A percentile compares a stretch with the other conserved stretches of the same genome.
Evolutionary conservation across 2,888 invertebrate genomes (phyloP).

Genomic region (Archaeoteleia sp.): DNA sequence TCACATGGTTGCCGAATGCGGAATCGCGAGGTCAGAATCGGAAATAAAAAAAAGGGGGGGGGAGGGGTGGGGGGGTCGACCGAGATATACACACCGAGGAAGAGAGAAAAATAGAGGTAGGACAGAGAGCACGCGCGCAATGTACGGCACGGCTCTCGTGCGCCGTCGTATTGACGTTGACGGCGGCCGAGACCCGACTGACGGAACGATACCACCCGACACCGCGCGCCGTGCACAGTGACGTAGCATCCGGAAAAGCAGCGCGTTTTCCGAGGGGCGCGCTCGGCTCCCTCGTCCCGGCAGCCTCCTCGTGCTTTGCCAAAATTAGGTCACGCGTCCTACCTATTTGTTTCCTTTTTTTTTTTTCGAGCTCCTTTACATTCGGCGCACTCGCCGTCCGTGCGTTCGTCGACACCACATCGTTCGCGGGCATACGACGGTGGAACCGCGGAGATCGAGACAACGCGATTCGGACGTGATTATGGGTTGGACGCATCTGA

Average conservation of each 20-base stretch:
- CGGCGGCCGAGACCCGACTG: constrained; percentile 74
- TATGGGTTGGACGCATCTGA: too few relatives aligned
- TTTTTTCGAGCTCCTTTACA: background rate
- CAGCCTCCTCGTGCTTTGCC: constrained; percentile 49
- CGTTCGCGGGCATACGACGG: too few relatives aligned
- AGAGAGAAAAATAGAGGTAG: constrained; percentile 2
- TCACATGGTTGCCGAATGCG: too few relatives aligned
- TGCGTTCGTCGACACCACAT: too few relatives aligned
- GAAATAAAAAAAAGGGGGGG: too few relatives aligned
- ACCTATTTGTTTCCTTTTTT: constrained; percentile 2
- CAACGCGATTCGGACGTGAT: too few relatives aligned
- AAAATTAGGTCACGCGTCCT: constrained; percentile 62
- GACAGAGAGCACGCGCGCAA: constrained; percentile 34
- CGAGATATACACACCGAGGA: too few relatives aligned
- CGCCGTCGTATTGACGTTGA: constrained; percentile 72
- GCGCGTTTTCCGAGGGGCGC: constrained; percentile 55
- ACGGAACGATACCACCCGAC: constrained; percentile 68
- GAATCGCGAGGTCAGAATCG: too few relatives aligned
- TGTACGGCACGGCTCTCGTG: constrained; percentile 48
- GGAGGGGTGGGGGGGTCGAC: too few relatives aligned
- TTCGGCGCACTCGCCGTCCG: too few relatives aligned
- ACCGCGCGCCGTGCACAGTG: constrained; percentile 66
- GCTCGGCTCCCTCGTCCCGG: constrained; percentile 50
- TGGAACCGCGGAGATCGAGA: too few relatives aligned
- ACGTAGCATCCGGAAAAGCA: constrained; percentile 72